These are phyloP conservation scores for Lagenorhynchus albirostris DNA, from an alignment of 2,113 vertebrate species.

Conservation along the genomic window DNA sequence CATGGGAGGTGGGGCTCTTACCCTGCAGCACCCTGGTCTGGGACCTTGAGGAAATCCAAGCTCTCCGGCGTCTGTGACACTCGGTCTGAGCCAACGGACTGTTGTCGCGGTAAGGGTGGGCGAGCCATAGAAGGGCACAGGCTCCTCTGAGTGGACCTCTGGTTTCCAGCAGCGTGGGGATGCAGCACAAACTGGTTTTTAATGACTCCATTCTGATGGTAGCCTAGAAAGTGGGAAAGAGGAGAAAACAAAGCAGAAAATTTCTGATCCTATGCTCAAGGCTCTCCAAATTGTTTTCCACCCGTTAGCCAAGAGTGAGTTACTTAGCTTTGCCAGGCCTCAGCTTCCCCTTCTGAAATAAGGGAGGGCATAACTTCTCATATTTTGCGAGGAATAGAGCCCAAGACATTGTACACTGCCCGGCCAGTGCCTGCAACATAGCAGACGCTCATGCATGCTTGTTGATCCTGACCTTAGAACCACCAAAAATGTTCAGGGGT, in stretches of 20 bases:
- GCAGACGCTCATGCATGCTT: neutral
- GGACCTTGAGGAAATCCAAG: constrained; percentile 94
- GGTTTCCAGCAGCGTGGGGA: constrained; percentile 77
- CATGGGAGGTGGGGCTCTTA: constrained; percentile 78
- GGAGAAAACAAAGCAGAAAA: neutral
- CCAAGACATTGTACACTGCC: neutral
- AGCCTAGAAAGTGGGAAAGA: constrained; percentile 74
- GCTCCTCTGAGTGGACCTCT: constrained; percentile 80
- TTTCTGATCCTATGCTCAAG: neutral
- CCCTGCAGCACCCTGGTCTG: constrained; percentile 97
- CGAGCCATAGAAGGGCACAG: constrained; percentile 79
- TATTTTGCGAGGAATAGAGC: neutral
- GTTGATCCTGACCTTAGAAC: neutral
- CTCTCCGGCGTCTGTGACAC: constrained; percentile 85
- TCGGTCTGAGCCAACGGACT: constrained; percentile 81
- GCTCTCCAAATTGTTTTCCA: neutral
- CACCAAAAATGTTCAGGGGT: neutral
- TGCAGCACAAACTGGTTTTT: constrained; percentile 81
- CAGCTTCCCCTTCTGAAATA: neutral
- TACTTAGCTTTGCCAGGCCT: neutral
- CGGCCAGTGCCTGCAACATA: neutral
- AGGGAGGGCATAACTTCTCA: neutral
- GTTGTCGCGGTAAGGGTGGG: constrained; percentile 87
- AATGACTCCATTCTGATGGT: constrained; percentile 92
- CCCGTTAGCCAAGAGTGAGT: neutral